Evolutionary conservation across 2,888 invertebrate genomes (phyloP).

Genomic region (Trissolcus japonicus): DNA sequence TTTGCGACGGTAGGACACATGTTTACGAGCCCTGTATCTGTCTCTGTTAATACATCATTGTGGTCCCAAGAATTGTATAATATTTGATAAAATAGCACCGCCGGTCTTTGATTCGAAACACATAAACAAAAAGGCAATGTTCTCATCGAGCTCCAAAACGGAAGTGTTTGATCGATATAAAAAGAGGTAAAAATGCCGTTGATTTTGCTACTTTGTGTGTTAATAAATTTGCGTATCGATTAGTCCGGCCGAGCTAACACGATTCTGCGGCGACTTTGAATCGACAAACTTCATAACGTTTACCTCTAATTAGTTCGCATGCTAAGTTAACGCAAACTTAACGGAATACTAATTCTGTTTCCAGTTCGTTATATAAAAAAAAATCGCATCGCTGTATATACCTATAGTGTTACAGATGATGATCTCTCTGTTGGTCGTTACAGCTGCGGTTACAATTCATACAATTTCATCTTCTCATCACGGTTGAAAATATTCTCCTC

Average conservation of each 20-base stretch:
- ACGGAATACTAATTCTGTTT: not conserved
- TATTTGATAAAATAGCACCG: slow-evolving; percentile 1
- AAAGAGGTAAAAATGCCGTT: slow-evolving; percentile 9
- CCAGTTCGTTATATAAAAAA: no score
- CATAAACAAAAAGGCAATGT: not conserved
- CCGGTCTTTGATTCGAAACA: not conserved
- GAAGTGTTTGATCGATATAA: slow-evolving; percentile 37
- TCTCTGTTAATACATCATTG: slow-evolving; percentile 14
- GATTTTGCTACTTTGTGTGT: slow-evolving; percentile 25
- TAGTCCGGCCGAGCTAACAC: slow-evolving; percentile 7
- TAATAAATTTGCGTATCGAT: slow-evolving; percentile 40
- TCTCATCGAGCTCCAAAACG: slow-evolving; percentile 2
- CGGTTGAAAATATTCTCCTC: no score
- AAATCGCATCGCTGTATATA: no score
- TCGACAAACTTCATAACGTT: slow-evolving; percentile 12
- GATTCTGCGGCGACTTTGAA: slow-evolving; percentile 20
- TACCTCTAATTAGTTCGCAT: slow-evolving; percentile 9
- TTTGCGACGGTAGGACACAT: slow-evolving; percentile 1
- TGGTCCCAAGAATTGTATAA: slow-evolving; percentile 9
- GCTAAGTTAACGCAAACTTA: not conserved
- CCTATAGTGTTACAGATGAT: no score
- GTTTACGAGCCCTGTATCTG: slow-evolving; percentile 13
- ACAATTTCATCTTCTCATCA: no score
- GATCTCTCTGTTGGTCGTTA: no score
- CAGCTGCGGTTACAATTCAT: no score